Conservation (phyloP, 2,888 invertebrate genomes). For the Druceiella hillmani region DNA sequence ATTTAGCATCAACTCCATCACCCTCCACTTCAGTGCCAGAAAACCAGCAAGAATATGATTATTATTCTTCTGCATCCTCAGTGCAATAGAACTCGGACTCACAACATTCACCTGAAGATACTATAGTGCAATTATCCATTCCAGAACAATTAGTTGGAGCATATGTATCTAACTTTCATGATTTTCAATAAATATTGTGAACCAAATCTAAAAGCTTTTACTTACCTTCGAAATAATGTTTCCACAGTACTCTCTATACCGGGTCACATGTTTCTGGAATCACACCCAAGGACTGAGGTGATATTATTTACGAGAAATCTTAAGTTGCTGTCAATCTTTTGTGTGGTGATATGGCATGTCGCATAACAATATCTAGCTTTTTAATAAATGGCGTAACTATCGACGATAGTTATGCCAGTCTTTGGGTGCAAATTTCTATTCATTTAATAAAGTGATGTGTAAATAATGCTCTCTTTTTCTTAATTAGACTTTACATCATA, state of each 20-base stretch:
- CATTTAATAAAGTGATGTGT: no score
- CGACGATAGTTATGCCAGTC: no score
- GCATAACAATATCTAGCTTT: no score
- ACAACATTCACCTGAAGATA: not conserved
- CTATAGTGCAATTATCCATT: not conserved
- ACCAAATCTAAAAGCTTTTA: not conserved
- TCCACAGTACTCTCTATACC: slow-evolving; percentile 8
- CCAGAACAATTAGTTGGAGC: not conserved
- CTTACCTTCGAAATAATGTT: slow-evolving; percentile 2
- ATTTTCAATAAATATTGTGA: not conserved
- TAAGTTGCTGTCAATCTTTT: no score
- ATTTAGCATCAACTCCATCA: not conserved
- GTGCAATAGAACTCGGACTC: not conserved
- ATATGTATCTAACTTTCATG: slow-evolving; percentile 1
- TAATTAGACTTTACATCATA: no score
- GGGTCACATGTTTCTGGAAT: no score
- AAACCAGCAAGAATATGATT: not conserved
- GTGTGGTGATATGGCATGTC: no score
- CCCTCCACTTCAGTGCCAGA: not conserved
- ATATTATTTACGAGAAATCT: no score
- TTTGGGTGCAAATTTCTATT: no score
- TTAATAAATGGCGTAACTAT: no score
- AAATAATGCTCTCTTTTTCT: no score
- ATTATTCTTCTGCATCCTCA: not conserved
- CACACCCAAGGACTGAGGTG: no score